Conservation (phyloP, 2,797 vertebrate genomes). For the Darevskia nairensis region DNA sequence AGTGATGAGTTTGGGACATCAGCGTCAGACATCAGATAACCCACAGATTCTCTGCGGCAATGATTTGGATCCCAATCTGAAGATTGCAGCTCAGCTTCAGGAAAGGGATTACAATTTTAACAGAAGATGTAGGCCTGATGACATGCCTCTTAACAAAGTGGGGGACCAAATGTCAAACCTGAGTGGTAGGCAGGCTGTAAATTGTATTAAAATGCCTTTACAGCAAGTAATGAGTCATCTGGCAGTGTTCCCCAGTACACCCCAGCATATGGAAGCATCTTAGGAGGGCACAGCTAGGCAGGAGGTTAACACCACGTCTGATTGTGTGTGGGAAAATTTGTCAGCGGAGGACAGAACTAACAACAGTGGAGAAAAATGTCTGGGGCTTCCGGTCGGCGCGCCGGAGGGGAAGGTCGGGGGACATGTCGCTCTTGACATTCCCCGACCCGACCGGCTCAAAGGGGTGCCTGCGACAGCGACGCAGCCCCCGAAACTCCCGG, state of each 20-base stretch:
- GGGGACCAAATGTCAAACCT: constrained; percentile 18
- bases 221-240: constrained; percentile 23
- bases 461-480: too few relatives aligned
- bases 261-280: constrained; percentile 20
- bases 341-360: not conserved
- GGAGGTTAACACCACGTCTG: not conserved
- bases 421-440: too few relatives aligned
- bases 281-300: not conserved
- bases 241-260: constrained; percentile 1
- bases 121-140: rapidly evolving
- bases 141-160: not conserved
- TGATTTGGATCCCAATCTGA: constrained; percentile 14
- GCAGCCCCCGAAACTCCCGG: too few relatives aligned
- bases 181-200: not conserved
- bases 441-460: too few relatives aligned
- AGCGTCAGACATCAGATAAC: not conserved
- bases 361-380: constrained; percentile 36
- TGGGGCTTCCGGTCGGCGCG: too few relatives aligned
- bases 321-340: not conserved
- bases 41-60: not conserved
- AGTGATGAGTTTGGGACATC: not conserved
- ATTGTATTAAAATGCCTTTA: constrained; percentile 39
- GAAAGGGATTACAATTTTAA: not conserved
- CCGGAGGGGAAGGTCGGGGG: too few relatives aligned
- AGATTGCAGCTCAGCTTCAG: not conserved